Conservation (phyloP, 2,888 invertebrate genomes). For the Carcina quercana region DNA sequence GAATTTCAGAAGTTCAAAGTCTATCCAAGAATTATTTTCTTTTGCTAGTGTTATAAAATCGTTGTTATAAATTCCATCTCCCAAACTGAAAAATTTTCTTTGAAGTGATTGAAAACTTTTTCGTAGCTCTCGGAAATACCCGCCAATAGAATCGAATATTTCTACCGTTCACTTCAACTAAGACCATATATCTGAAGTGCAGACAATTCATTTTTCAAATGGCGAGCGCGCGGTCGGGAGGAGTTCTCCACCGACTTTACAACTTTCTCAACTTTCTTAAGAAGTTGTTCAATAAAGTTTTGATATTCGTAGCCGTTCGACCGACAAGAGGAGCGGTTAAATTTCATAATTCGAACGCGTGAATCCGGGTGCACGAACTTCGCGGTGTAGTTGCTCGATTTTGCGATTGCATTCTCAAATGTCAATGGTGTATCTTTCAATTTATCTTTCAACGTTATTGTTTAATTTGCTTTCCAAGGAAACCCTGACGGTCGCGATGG, state of each 20-base stretch:
- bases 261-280: conserved; percentile 41
- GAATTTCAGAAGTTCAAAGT: too few species aligned
- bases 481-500: too few species aligned
- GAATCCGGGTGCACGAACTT: conserved; percentile 1
- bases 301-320: conserved; percentile 57
- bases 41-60: too few species aligned
- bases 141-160: conserved; percentile 41
- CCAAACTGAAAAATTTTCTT: too few species aligned
- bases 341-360: conserved; percentile 48
- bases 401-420: too few species aligned
- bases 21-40: too few species aligned
- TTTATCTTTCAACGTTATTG: too few species aligned
- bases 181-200: conserved; percentile 61
- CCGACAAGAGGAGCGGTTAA: conserved; percentile 35
- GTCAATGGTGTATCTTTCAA: too few species aligned
- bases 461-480: too few species aligned
- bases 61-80: too few species aligned
- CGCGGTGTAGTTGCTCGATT: neutral
- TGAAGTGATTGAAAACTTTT: too few species aligned
- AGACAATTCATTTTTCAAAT: conserved; percentile 72
- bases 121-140: conserved; percentile 12
- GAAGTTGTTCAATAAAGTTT: conserved; percentile 50
- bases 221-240: conserved; percentile 38
- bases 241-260: conserved; percentile 42
- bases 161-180: conserved; percentile 44